phyloP scores from a whole-genome alignment of 64 coral and sea anemone genomes.

The Hydrozoanthus tunicans region DNA sequence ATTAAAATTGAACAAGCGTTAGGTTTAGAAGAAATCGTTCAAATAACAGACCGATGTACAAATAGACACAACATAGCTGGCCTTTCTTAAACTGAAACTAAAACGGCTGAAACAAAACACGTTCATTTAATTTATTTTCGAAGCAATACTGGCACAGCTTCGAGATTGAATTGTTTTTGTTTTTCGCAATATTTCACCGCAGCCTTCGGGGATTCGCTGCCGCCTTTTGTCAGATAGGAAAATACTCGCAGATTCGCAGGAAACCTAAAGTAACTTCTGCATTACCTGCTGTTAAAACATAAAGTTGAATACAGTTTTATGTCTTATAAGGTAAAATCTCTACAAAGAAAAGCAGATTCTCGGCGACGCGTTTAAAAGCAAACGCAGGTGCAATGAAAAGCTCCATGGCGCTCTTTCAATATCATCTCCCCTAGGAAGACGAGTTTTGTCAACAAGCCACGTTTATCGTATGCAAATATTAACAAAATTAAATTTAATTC shows the following conservation, averaged over 20 bases:
- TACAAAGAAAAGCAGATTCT: not conserved
- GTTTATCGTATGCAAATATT: constrained; percentile 31
- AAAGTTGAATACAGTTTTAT: not conserved
- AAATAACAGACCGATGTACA: not conserved
- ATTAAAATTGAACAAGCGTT: not conserved
- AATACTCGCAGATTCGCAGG: not conserved
- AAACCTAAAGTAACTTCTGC: not conserved
- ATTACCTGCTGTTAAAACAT: not conserved
- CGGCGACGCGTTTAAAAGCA: not conserved
- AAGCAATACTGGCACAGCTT: not conserved
- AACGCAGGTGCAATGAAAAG: not conserved
- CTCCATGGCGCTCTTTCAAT: not conserved
- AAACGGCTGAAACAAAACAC: not conserved
- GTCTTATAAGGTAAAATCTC: not conserved
- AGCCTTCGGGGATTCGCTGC: not conserved
- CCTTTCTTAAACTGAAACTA: not conserved
- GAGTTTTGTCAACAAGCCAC: constrained; percentile 17
- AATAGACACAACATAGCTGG: not conserved
- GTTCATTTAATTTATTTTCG: constrained; percentile 5
- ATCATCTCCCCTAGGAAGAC: not conserved
- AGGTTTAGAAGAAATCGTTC: not conserved
- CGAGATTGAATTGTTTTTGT: not conserved
- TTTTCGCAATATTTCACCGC: not conserved
- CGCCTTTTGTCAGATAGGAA: not conserved
- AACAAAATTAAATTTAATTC: constrained; percentile 32